These are phyloP conservation scores for Alligator sinensis DNA, from an alignment of 2,113 vertebrate genomes.

Conservation along the genomic window DNA sequence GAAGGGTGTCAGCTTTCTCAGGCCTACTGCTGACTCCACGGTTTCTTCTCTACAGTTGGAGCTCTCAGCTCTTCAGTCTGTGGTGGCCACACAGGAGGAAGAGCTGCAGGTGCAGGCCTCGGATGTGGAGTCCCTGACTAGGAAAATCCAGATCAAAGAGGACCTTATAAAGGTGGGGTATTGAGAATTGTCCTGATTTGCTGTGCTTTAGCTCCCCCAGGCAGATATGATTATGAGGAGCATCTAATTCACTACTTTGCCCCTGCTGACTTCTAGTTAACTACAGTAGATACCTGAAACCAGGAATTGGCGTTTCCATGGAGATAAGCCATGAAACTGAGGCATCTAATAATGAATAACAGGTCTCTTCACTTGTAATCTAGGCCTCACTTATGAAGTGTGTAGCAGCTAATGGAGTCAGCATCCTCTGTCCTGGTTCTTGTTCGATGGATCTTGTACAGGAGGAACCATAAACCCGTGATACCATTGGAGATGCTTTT, in stretches of 20 bases:
- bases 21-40: rapidly evolving
- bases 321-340: background rate
- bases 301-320: background rate
- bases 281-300: background rate
- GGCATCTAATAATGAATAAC: background rate
- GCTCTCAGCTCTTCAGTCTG: conserved; percentile 84
- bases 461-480: background rate
- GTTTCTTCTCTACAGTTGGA: conserved; percentile 78
- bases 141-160: conserved; percentile 86
- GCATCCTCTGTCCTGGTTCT: background rate
- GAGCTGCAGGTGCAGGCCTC: conserved; percentile 83
- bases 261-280: background rate
- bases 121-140: conserved; percentile 83
- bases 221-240: background rate
- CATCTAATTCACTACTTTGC: background rate
- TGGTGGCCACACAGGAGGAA: conserved; percentile 78
- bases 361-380: background rate
- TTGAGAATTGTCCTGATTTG: rapidly evolving
- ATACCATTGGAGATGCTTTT: background rate
- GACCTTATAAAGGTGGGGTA: conserved; percentile 88
- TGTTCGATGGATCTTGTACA: background rate
- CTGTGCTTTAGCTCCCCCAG: background rate
- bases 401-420: background rate
- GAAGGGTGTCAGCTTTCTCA: background rate
- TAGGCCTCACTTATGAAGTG: background rate